These are phyloP conservation scores for Zapus hudsonius DNA, from an alignment of 2,113 vertebrate species.

Conservation along the genomic window DNA sequence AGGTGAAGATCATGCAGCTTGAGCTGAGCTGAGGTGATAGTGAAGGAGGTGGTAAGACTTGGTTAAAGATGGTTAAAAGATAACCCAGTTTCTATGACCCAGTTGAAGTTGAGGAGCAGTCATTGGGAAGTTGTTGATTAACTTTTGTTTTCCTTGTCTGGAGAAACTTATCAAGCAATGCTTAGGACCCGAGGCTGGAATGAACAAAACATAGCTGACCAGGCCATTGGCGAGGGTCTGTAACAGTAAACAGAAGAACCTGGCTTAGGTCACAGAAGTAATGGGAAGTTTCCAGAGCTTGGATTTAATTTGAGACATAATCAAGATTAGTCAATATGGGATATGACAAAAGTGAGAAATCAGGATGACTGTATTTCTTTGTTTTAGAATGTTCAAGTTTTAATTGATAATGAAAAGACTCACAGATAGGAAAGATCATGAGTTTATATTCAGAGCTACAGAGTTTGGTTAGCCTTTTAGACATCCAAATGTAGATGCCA, in stretches of 20 bases:
- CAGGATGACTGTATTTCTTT: not conserved
- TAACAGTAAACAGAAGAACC: not conserved
- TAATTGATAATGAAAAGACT: not conserved
- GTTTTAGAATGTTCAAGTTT: not conserved
- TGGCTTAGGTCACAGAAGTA: not conserved
- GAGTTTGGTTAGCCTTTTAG: not conserved
- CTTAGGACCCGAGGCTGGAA: not conserved
- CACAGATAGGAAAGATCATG: not conserved
- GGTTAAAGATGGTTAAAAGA: conserved; percentile 19
- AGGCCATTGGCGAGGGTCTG: not conserved
- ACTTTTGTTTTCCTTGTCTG: conserved; percentile 28
- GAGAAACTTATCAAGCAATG: conserved; percentile 16
- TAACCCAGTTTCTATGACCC: not conserved
- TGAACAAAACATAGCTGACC: not conserved
- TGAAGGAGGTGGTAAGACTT: not conserved
- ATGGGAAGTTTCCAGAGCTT: not conserved
- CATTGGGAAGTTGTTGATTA: conserved; percentile 10
- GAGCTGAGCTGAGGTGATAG: not conserved
- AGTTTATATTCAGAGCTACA: not conserved
- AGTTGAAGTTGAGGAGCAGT: not conserved
- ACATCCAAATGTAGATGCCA: not conserved
- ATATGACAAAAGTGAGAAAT: conserved; percentile 39
- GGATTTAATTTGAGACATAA: conserved; percentile 15
- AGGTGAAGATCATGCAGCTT: not conserved
- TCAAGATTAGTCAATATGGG: not conserved